Evolutionary conservation across 2,113 vertebrate species (phyloP).

Genomic region (Pituophis catenifer): DNA sequence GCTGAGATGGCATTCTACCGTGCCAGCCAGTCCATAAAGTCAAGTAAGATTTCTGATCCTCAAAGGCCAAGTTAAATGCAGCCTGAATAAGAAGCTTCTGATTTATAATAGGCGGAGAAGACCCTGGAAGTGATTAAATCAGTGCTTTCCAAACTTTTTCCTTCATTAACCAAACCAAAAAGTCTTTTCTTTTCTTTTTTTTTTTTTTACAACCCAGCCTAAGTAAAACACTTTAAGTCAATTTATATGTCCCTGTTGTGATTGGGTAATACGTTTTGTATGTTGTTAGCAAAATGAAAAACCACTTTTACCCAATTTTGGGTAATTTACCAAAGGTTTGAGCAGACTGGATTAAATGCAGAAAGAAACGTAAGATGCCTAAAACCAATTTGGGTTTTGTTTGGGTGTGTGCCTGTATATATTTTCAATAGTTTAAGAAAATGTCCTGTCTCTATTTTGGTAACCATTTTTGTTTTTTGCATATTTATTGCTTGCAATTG

Average conservation of each 20-base stretch:
- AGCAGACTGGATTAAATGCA: neutral
- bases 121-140: neutral
- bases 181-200: neutral
- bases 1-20: neutral
- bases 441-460: neutral
- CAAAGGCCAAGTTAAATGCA: slow-evolving; percentile 15
- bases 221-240: neutral
- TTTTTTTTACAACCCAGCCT: too few relatives aligned
- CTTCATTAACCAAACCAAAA: neutral
- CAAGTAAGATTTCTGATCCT: slow-evolving; percentile 2
- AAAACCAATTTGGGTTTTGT: neutral
- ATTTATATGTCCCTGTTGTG: neutral
- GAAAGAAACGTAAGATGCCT: neutral
- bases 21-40: neutral
- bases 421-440: neutral
- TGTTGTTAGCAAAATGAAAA: neutral
- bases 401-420: neutral
- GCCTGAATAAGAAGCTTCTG: neutral
- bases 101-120: neutral
- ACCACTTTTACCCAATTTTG: neutral
- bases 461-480: neutral
- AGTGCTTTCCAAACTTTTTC: neutral
- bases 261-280: neutral
- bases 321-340: neutral
- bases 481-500: neutral